Conservation (phyloP, 2,888 invertebrate genomes). For the Portevinia maculata region DNA sequence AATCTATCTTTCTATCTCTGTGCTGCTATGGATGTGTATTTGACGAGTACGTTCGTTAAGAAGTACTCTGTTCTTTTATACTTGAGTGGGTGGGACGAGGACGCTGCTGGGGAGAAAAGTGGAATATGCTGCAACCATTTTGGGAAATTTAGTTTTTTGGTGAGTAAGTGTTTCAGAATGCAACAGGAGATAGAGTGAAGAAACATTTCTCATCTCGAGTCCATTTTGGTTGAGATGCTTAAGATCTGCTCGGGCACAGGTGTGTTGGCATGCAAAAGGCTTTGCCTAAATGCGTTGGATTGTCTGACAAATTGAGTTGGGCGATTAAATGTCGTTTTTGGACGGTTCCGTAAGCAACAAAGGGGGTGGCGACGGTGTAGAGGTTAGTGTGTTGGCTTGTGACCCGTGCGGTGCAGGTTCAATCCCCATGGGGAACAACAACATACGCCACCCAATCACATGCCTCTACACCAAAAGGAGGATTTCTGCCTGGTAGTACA, state of each 20-base stretch:
- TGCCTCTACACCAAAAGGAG: no score
- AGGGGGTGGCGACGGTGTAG: no score
- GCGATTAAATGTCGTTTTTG: no score
- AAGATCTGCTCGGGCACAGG: slow-evolving; percentile 18
- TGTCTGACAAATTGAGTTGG: slow-evolving; percentile 29
- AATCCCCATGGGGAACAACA: no score
- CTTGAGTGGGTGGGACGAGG: slow-evolving; percentile 9
- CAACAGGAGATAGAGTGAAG: slow-evolving; percentile 45
- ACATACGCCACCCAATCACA: no score
- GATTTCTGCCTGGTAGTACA: no score
- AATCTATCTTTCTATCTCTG: slow-evolving; percentile 11
- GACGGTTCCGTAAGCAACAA: no score
- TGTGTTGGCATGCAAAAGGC: slow-evolving; percentile 6
- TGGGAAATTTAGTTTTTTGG: slow-evolving; percentile 42
- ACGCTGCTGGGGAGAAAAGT: slow-evolving; percentile 12
- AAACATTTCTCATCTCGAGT: background rate
- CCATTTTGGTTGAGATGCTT: slow-evolving; percentile 4
- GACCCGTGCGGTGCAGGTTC: no score
- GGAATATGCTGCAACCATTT: slow-evolving; percentile 28
- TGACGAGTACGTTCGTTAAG: background rate
- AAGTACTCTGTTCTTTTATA: background rate
- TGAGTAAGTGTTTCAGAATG: slow-evolving; percentile 53
- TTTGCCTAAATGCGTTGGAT: background rate
- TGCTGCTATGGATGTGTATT: background rate
- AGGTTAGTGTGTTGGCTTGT: no score